Percentiles rank a stretch among this genome's conserved stretches.
Evolutionary conservation across 92 coral and sea anemone genomes (phyloP).

Genomic region (Blastomussa wellsi): DNA sequence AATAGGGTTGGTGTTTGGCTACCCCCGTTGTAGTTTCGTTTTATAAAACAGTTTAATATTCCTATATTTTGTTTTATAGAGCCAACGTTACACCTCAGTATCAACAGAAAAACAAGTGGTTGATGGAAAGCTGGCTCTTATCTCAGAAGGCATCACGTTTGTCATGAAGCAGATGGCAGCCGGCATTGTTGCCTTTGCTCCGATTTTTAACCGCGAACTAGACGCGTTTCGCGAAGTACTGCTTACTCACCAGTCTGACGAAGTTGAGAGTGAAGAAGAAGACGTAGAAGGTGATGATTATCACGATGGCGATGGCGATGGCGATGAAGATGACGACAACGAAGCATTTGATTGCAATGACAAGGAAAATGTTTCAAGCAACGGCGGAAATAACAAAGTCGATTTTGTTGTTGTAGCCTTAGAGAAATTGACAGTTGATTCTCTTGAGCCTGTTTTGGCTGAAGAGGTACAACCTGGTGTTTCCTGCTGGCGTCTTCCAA

Average conservation of each 20-base stretch:
- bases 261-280: slow-evolving; percentile 8
- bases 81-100: background rate
- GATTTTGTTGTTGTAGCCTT: slow-evolving; percentile 20
- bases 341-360: background rate
- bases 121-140: slow-evolving; percentile 8
- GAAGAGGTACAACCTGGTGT: slow-evolving; percentile 29
- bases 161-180: slow-evolving; percentile 18
- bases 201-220: slow-evolving; percentile 7
- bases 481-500: slow-evolving; percentile 48
- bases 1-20: slow-evolving; percentile 17
- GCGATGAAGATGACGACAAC: too few species aligned
- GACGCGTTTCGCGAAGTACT: slow-evolving; percentile 21
- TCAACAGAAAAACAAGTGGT: slow-evolving; percentile 4
- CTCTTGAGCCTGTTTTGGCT: slow-evolving; percentile 11
- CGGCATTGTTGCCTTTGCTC: slow-evolving; percentile 27
- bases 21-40: background rate
- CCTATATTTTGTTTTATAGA: background rate
- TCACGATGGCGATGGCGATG: slow-evolving; percentile 5
- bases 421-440: slow-evolving; percentile 3
- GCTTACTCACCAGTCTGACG: background rate
- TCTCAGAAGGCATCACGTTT: slow-evolving; percentile 12
- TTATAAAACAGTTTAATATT: background rate
- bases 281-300: slow-evolving; percentile 1
- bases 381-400: slow-evolving; percentile 2
- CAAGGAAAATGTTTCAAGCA: background rate